Evolutionary conservation across 2,113 vertebrate genomes (phyloP).

Genomic region (Xiphias gladius): DNA sequence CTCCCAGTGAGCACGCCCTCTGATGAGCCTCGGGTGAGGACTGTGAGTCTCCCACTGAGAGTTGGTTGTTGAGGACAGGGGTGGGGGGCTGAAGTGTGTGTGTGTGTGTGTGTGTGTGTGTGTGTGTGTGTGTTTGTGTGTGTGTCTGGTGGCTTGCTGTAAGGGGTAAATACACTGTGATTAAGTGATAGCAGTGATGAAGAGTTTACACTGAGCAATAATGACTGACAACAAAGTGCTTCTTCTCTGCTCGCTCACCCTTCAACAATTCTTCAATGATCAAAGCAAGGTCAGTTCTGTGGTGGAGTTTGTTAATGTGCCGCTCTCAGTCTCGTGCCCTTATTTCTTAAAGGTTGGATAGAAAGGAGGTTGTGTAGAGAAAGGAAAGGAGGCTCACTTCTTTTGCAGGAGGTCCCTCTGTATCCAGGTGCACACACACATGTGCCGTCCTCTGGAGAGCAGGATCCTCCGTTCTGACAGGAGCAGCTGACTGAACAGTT

Average conservation of each 20-base stretch:
- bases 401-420: slow-evolving; percentile 95
- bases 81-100: slow-evolving; percentile 33
- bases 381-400: slow-evolving; percentile 88
- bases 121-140: slow-evolving; percentile 20
- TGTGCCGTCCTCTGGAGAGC: slow-evolving; percentile 94
- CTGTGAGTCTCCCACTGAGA: slow-evolving; percentile 66
- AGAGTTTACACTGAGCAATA: slow-evolving; percentile 73
- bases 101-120: not conserved
- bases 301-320: slow-evolving; percentile 37
- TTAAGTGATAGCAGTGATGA: slow-evolving; percentile 82
- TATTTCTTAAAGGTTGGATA: slow-evolving; percentile 23
- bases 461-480: slow-evolving; percentile 97
- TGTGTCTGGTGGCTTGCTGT: slow-evolving; percentile 35
- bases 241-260: slow-evolving; percentile 53
- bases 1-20: slow-evolving; percentile 65
- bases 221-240: slow-evolving; percentile 70
- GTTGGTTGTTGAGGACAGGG: slow-evolving; percentile 58
- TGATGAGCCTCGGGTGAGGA: slow-evolving; percentile 77
- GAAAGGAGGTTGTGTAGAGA: not conserved
- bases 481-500: slow-evolving; percentile 97
- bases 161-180: slow-evolving; percentile 73
- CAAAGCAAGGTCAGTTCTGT: slow-evolving; percentile 70
- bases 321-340: not conserved
- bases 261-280: slow-evolving; percentile 66
- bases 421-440: slow-evolving; percentile 96